Percentiles rank a stretch among this genome's conserved stretches.
Conservation (phyloP, 2,888 invertebrate genomes). For the Coecobrya sp. region DNA sequence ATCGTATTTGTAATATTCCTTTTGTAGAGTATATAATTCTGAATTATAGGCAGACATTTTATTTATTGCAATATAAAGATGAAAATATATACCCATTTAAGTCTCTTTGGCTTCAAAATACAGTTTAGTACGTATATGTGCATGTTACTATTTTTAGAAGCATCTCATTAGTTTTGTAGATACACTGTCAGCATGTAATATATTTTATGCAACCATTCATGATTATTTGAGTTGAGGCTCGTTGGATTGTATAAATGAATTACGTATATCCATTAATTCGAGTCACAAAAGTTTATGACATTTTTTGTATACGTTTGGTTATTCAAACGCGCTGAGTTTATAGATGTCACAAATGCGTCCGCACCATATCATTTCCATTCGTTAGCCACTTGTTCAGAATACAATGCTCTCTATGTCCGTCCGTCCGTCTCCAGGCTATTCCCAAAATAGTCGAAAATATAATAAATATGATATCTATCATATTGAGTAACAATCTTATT, state of each 20-base stretch:
- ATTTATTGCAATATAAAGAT: no score
- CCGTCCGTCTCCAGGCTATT: no score
- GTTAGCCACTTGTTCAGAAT: no score
- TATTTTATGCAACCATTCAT: neutral
- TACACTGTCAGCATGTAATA: neutral
- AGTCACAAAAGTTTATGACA: neutral
- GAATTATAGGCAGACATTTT: no score
- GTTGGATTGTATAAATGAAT: neutral
- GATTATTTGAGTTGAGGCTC: neutral
- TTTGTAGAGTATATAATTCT: no score
- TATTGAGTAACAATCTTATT: no score
- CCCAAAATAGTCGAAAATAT: no score
- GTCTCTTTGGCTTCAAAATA: neutral
- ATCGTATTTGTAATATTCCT: no score
- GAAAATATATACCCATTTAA: neutral
- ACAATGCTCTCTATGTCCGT: no score
- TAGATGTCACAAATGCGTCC: neutral
- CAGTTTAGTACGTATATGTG: neutral
- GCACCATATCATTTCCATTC: no score
- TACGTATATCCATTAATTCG: neutral
- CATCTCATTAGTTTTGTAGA: neutral
- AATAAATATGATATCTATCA: no score
- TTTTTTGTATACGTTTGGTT: neutral
- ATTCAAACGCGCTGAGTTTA: neutral
- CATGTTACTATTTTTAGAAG: conserved; percentile 3